These are phyloP conservation scores for Gobio occitaniae DNA, from an alignment of 2,797 vertebrate species.

Conservation along the genomic window DNA sequence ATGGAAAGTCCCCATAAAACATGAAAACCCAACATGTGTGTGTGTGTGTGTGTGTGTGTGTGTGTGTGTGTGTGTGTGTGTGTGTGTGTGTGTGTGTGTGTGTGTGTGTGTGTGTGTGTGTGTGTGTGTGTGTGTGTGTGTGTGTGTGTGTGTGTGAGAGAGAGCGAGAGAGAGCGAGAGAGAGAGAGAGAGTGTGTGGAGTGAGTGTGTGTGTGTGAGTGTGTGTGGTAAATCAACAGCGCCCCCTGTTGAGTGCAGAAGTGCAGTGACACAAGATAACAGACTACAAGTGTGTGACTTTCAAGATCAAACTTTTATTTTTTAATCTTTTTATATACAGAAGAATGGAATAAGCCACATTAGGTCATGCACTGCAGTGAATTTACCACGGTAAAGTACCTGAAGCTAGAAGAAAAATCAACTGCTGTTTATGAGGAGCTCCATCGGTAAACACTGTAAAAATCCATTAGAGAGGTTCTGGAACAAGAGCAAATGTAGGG, in stretches of 20 bases:
- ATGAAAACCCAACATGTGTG: too few relatives aligned
- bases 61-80: neutral
- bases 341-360: neutral
- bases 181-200: neutral
- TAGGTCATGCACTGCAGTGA: neutral
- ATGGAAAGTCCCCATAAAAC: too few relatives aligned
- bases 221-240: conserved; percentile 7
- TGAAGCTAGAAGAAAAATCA: neutral
- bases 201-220: neutral
- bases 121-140: neutral
- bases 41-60: neutral
- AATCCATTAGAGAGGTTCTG: neutral
- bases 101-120: neutral
- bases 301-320: neutral
- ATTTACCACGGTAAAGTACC: neutral
- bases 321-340: neutral
- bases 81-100: neutral
- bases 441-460: neutral
- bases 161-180: neutral
- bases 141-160: too few relatives aligned
- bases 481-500: neutral
- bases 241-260: conserved; percentile 9
- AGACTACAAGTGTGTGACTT: neutral
- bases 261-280: neutral
- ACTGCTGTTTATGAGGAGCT: neutral